A percentile compares a stretch with the other conserved stretches of the same genome.
These are phyloP conservation scores for Drosophila recens DNA, from an alignment of 2,888 invertebrate species.

Conservation along the genomic window DNA sequence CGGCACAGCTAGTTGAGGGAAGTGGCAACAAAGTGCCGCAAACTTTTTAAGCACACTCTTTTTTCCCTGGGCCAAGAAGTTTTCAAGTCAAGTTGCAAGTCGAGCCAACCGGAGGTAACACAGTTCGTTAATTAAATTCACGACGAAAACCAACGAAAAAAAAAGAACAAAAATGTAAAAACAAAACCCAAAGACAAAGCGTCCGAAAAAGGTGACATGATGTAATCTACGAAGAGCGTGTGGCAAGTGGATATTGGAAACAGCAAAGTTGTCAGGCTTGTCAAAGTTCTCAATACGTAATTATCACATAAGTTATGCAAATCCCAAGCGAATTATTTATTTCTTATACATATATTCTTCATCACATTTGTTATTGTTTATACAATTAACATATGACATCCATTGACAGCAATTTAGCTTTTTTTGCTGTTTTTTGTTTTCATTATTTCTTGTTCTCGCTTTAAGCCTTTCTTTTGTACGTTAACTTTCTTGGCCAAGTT, in stretches of 20 bases:
- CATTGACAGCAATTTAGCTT: slow-evolving; percentile 13
- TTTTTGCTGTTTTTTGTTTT: background rate
- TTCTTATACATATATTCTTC: slow-evolving; percentile 4
- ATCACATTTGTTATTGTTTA: slow-evolving; percentile 32
- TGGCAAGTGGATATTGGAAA: slow-evolving; percentile 33
- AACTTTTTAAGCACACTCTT: slow-evolving; percentile 50
- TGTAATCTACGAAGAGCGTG: slow-evolving; percentile 46
- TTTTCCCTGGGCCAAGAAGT: slow-evolving; percentile 32
- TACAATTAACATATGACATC: slow-evolving; percentile 29
- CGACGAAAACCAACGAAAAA: slow-evolving; percentile 19
- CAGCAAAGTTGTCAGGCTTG: slow-evolving; percentile 14
- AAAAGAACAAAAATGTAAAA: slow-evolving; percentile 2
- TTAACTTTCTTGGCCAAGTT: slow-evolving; percentile 53
- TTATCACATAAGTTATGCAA: slow-evolving; percentile 53
- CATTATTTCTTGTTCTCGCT: slow-evolving; percentile 18
- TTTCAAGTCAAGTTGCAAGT: slow-evolving; percentile 34
- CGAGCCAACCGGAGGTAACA: slow-evolving; percentile 22
- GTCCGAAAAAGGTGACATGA: slow-evolving; percentile 48
- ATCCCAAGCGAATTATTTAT: slow-evolving; percentile 7
- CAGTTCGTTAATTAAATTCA: slow-evolving; percentile 64
- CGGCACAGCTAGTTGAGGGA: background rate
- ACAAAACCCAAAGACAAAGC: slow-evolving; percentile 17
- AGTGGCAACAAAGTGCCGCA: slow-evolving; percentile 41
- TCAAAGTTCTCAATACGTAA: slow-evolving; percentile 27
- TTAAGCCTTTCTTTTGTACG: slow-evolving; percentile 46